Percentiles rank a stretch among this genome's conserved stretches.
Conservation (phyloP, 2,113 vertebrate species). For the Semnornis frantzii region DNA sequence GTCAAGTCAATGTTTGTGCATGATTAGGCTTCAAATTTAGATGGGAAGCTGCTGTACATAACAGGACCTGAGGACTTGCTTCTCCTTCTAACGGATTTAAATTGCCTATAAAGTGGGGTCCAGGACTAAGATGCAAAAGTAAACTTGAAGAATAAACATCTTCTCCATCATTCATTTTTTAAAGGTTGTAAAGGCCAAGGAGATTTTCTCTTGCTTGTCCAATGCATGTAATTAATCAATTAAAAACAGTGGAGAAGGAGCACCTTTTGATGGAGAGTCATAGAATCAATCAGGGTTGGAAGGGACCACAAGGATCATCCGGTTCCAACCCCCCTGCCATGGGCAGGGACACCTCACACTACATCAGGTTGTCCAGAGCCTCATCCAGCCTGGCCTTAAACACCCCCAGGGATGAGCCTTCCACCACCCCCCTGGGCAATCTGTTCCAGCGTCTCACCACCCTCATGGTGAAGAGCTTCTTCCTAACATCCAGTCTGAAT, state of each 20-base stretch:
- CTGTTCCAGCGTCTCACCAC: too few relatives aligned
- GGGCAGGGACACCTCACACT: too few relatives aligned
- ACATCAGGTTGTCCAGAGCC: too few relatives aligned
- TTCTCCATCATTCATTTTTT: neutral
- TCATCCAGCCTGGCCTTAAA: too few relatives aligned
- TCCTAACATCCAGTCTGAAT: too few relatives aligned
- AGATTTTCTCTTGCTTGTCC: neutral
- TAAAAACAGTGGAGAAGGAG: neutral
- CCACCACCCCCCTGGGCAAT: too few relatives aligned
- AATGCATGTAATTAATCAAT: neutral
- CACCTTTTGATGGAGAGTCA: neutral
- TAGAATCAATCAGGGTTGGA: too few relatives aligned
- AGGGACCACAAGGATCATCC: too few relatives aligned
- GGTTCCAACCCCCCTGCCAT: too few relatives aligned
- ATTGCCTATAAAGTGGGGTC: neutral
- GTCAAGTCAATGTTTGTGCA: conserved; percentile 57
- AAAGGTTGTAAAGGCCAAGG: neutral
- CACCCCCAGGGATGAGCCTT: too few relatives aligned
- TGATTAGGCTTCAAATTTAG: conserved; percentile 34
- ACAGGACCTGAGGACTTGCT: neutral
- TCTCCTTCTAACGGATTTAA: conserved; percentile 30
- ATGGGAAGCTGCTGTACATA: neutral
- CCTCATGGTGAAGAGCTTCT: too few relatives aligned
- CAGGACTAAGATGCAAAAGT: neutral
- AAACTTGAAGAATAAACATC: neutral